A percentile compares a stretch with the other conserved stretches of the same genome.
phyloP scores from a whole-genome alignment of 2,113 vertebrate genomes.

The Peromyscus californicus region DNA sequence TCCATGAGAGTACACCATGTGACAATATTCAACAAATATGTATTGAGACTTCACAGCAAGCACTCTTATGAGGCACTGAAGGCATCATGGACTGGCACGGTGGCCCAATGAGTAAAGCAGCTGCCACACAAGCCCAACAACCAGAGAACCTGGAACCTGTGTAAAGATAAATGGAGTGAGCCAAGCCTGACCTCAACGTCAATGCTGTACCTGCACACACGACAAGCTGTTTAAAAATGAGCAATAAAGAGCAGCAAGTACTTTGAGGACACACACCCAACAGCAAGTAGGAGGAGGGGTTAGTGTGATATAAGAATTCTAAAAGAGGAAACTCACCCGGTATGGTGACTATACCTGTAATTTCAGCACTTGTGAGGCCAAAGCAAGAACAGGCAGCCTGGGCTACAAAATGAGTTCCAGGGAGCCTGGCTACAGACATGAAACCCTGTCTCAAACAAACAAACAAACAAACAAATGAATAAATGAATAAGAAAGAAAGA shows the following conservation, averaged over 20 bases:
- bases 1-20: background rate
- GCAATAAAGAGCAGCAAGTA: background rate
- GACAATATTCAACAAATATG: conserved; percentile 39
- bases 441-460: background rate
- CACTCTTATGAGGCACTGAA: background rate
- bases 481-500: too few species aligned
- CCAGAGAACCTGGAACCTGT: background rate
- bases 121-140: background rate
- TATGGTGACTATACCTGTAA: background rate
- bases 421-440: background rate
- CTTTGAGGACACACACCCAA: background rate
- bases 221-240: background rate
- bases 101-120: background rate
- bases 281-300: background rate
- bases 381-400: background rate
- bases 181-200: background rate
- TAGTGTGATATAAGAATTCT: background rate
- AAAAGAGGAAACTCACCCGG: background rate
- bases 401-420: background rate
- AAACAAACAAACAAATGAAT: background rate
- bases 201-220: background rate
- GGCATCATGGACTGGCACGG: background rate
- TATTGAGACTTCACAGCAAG: background rate
- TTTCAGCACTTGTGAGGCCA: background rate
- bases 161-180: background rate